Conservation (phyloP, 2,113 vertebrate species). For the Cryptotis parvus region DNA sequence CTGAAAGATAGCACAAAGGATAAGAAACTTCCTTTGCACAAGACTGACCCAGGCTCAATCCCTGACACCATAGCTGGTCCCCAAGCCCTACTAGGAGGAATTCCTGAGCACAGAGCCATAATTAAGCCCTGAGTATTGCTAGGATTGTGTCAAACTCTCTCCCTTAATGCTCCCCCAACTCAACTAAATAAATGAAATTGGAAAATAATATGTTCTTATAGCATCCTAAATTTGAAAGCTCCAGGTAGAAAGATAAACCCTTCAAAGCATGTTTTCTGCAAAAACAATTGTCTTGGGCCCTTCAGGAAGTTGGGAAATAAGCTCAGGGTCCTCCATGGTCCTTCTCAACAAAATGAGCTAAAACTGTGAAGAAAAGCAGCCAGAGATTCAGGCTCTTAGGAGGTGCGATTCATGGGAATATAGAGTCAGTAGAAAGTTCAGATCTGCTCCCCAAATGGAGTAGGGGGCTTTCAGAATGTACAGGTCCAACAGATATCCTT, state of each 20-base stretch:
- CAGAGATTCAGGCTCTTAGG: background rate
- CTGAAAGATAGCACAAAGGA: no score
- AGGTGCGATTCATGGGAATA: background rate
- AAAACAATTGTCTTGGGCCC: background rate
- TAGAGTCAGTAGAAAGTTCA: background rate
- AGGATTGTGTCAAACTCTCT: no score
- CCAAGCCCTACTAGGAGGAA: no score
- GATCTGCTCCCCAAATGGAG: background rate
- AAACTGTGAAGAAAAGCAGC: background rate
- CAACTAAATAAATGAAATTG: no score
- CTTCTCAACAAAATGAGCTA: background rate
- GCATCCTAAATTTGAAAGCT: conserved; percentile 45
- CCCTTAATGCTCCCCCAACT: no score
- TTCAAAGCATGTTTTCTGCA: background rate
- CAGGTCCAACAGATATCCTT: background rate
- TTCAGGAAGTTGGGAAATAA: background rate
- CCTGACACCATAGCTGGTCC: no score
- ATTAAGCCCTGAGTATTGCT: no score
- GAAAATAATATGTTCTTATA: background rate
- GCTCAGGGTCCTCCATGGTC: background rate
- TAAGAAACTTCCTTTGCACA: no score
- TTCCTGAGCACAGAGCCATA: no score
- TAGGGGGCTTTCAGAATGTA: background rate
- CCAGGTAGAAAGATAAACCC: background rate
- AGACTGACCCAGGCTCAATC: no score